Evolutionary conservation across 2,888 invertebrate species (phyloP), one percentile per base, ranked within the genome.

Genomic region (Mythimna ferrago): DNA sequence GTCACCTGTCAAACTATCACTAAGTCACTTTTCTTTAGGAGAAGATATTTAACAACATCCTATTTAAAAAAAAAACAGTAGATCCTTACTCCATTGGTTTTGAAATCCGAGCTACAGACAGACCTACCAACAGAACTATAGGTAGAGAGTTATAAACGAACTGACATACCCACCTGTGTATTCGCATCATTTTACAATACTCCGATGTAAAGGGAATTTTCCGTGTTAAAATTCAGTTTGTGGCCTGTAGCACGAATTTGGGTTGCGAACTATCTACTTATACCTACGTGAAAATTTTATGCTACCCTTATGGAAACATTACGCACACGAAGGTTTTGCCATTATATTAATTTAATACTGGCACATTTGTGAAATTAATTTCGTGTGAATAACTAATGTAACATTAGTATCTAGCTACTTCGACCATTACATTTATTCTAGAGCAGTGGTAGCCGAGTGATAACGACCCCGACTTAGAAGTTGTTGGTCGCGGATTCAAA

Each of bases 281-380:
- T 16, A 14, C 26, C 66, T 48, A 71, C 62, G 71, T 73, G 72
- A 74, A 78, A n/a, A 76, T 73, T 69, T 73, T 79, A 81, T 79
- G 66, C 68, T 68, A 41, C 19, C 7, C 38, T 38, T 16, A 54
- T 38, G 21, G 35, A 38, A 65, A 54, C 65, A 56, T 58, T 73
- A 57, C 56, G 6, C 62, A 66, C 78, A 76, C 73, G 71, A 71
- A 83, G 65, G 70, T 79, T 77, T 71, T 76, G 56, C 54, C 44
- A 73, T 66, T 66, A 80, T 70, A 81, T 83, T 63, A 81, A 76
- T 72, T 58, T 72, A 66, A 44, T 67, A 75, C 67, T 72, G 68
- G 41, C 53, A 76, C 75, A 81, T 85, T 79, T 81, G 41, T 58
- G 65, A 61, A 81, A 81, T 86, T 81, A 83, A 81, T 76, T 66